Percentiles rank a stretch among this genome's conserved stretches.
These are phyloP conservation scores for Leistus spinibarbis DNA, from an alignment of 2,888 invertebrate species.

Conservation along the genomic window DNA sequence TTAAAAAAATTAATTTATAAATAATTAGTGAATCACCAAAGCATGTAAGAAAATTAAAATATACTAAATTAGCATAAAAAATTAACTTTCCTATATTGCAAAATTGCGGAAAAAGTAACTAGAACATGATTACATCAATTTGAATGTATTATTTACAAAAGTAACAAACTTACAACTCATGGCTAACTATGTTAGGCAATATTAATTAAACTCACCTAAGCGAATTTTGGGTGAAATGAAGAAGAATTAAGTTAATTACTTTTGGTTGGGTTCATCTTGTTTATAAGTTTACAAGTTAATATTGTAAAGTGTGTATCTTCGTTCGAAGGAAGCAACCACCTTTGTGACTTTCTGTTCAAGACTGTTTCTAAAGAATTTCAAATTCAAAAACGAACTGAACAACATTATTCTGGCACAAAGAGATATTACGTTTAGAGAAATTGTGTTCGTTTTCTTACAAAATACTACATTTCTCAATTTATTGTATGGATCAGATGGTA, in stretches of 20 bases:
- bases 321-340: neutral
- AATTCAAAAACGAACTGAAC: neutral
- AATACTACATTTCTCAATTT: no score
- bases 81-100: neutral
- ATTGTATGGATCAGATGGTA: no score
- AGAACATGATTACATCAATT: neutral
- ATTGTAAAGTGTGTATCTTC: neutral
- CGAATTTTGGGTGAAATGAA: neutral
- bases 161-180: neutral
- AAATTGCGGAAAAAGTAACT: neutral
- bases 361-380: neutral
- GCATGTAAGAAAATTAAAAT: no score
- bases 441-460: no score
- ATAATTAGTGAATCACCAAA: no score
- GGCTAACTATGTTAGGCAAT: neutral
- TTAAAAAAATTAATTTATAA: no score
- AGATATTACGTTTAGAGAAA: no score
- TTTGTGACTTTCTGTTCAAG: neutral
- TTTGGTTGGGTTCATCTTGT: neutral
- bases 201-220: neutral
- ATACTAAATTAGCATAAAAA: neutral
- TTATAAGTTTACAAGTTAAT: neutral
- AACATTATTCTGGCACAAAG: no score
- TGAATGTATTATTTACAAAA: neutral
- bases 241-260: neutral